These are phyloP conservation scores for Eleginops maclovinus DNA, from an alignment of 2,113 vertebrate genomes.

Conservation along the genomic window DNA sequence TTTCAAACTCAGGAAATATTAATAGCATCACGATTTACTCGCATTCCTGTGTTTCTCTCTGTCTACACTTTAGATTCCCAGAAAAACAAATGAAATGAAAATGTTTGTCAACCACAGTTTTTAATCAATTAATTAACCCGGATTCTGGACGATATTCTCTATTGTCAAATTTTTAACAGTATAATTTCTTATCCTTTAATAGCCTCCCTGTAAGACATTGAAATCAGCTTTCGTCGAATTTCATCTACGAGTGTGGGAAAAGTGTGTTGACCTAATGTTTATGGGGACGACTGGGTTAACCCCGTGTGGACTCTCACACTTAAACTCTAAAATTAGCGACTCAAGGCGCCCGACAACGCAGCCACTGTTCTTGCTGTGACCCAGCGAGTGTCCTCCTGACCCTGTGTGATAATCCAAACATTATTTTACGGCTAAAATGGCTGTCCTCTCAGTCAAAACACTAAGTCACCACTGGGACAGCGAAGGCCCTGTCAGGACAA, in stretches of 20 bases:
- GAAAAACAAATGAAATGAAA: neutral
- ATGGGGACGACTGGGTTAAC: neutral
- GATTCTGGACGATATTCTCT: neutral
- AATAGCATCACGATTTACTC: neutral
- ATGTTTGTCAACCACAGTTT: conserved; percentile 9
- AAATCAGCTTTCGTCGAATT: neutral
- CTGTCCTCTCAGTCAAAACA: conserved; percentile 10
- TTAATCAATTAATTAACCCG: neutral
- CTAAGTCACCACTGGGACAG: conserved; percentile 6
- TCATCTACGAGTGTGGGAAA: conserved; percentile 12
- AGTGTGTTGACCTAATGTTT: neutral
- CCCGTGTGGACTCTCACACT: neutral
- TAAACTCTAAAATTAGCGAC: conserved; percentile 7
- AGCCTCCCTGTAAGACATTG: neutral
- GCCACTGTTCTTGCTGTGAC: neutral
- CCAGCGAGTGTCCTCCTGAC: neutral
- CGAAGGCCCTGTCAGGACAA: neutral
- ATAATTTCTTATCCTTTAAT: neutral
- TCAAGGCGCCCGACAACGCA: neutral
- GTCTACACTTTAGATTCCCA: neutral
- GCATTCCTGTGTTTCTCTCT: conserved; percentile 17
- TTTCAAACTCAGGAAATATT: neutral
- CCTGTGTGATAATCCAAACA: conserved; percentile 31
- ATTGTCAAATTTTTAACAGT: neutral
- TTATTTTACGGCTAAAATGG: conserved; percentile 4